Conservation (phyloP, 2,888 invertebrate genomes). For the Drosophila subsilvestris region DNA sequence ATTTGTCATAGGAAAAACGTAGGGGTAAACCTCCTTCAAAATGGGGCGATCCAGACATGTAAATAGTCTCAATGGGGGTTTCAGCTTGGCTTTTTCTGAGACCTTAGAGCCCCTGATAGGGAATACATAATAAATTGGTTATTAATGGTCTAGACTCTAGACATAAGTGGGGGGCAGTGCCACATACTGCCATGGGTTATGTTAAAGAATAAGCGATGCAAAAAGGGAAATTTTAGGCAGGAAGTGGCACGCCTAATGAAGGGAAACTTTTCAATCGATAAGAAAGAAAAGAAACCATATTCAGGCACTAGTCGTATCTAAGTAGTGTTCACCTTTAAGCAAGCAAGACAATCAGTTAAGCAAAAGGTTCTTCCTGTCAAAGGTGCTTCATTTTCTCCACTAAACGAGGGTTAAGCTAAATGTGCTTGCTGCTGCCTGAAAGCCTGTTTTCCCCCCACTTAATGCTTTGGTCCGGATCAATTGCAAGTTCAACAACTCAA, state of each 20-base stretch:
- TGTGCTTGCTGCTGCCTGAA: not conserved
- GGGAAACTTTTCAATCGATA: not conserved
- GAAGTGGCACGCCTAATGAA: not conserved
- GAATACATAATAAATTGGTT: constrained; percentile 40
- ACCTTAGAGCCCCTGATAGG: constrained; percentile 15
- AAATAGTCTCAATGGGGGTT: constrained; percentile 45
- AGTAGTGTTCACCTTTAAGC: not conserved
- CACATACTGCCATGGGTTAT: constrained; percentile 1
- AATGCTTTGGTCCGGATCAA: constrained; percentile 45
- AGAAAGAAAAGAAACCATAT: not conserved
- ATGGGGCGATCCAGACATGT: constrained; percentile 37
- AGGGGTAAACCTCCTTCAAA: not conserved
- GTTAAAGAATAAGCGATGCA: not conserved
- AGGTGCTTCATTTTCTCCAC: not conserved
- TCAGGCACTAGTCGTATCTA: not conserved
- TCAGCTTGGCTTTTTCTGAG: constrained; percentile 7
- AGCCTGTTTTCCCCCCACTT: constrained; percentile 11
- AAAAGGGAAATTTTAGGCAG: not conserved
- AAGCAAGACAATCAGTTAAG: not conserved
- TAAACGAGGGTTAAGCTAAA: not conserved
- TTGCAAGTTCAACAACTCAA: constrained; percentile 73
- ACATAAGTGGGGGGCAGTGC: constrained; percentile 17
- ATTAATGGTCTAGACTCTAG: constrained; percentile 40
- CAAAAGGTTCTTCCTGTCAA: not conserved
- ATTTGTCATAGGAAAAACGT: constrained; percentile 37